phyloP scores from a whole-genome alignment of 2,113 vertebrate species.

The Mixornis gularis region DNA sequence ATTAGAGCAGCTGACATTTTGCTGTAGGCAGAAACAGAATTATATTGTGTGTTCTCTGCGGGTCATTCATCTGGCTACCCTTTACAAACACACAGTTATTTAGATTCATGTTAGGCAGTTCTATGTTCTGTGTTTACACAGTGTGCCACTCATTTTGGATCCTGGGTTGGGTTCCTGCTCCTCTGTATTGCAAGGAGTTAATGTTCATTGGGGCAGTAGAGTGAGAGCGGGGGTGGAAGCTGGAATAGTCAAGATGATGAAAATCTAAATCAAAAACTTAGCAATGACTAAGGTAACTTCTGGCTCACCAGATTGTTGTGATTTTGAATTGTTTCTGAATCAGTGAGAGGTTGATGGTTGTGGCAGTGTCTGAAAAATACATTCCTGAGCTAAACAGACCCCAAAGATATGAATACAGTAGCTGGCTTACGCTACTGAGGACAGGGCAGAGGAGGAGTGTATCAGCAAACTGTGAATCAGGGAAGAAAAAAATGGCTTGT shows the following conservation, averaged over 20 bases:
- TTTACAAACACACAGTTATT: background rate
- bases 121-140: background rate
- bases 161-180: background rate
- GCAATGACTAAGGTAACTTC: background rate
- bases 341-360: background rate
- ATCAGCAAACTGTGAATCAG: background rate
- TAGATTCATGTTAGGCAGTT: background rate
- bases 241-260: background rate
- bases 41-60: background rate
- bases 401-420: background rate
- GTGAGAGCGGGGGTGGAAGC: rapidly evolving
- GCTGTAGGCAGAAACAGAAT: conserved; percentile 16
- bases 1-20: conserved; percentile 55
- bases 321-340: background rate
- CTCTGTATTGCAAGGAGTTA: background rate
- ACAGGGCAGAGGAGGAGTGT: background rate
- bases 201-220: background rate
- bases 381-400: background rate
- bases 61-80: background rate
- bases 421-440: background rate
- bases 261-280: background rate
- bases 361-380: background rate
- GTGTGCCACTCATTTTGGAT: background rate
- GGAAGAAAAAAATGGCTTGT: background rate
- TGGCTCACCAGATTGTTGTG: background rate